A percentile compares a stretch with the other conserved stretches of the same genome.
Evolutionary conservation across 2,113 vertebrate species (phyloP).

Genomic region (Apistogramma diplotaenia): DNA sequence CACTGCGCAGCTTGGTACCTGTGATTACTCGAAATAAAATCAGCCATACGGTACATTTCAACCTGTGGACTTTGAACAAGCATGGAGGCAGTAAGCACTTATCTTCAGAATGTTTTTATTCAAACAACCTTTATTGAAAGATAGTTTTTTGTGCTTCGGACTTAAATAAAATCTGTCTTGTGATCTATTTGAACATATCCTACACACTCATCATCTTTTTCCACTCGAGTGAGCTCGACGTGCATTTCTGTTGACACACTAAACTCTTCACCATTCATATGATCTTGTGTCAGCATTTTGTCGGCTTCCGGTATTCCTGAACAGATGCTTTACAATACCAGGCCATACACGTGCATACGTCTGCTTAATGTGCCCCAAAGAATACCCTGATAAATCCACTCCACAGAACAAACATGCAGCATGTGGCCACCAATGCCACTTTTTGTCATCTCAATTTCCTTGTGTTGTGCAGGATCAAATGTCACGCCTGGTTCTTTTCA

Average conservation of each 20-base stretch:
- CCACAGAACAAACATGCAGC: background rate
- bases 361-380: background rate
- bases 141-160: no score
- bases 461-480: slow-evolving; percentile 14
- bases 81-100: background rate
- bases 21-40: background rate
- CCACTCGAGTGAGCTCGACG: background rate
- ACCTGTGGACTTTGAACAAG: background rate
- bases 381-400: slow-evolving; percentile 10
- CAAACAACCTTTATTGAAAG: no score
- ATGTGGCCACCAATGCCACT: background rate
- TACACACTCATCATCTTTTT: background rate
- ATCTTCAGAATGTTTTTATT: no score
- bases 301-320: slow-evolving; percentile 18
- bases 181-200: background rate
- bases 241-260: background rate
- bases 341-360: background rate
- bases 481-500: slow-evolving; percentile 16
- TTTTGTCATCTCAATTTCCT: slow-evolving; percentile 35
- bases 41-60: background rate
- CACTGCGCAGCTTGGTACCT: background rate
- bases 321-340: slow-evolving; percentile 41
- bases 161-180: no score
- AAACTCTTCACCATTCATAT: background rate
- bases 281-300: slow-evolving; percentile 3